Evolutionary conservation across 2,113 vertebrate genomes (phyloP).

Genomic region (Bostrychus sinensis): DNA sequence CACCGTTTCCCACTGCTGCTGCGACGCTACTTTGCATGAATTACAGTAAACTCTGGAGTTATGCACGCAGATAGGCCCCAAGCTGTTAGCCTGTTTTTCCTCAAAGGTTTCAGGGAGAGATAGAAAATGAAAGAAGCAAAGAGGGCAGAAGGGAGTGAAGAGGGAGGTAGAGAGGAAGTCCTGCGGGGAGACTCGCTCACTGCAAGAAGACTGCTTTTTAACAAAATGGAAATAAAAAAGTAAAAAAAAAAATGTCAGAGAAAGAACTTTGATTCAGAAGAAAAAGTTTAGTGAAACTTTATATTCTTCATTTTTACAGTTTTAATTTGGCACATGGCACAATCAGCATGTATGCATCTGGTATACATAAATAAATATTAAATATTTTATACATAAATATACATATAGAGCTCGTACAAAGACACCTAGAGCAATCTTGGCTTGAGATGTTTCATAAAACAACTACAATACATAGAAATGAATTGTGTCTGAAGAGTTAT

Average conservation of each 20-base stretch:
- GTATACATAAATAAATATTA: conserved; percentile 88
- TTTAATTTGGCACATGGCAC: conserved; percentile 89
- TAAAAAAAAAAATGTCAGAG: conserved; percentile 35
- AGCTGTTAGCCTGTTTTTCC: conserved; percentile 73
- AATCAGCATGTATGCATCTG: conserved; percentile 86
- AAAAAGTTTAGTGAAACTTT: conserved; percentile 77
- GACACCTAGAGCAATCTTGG: conserved; percentile 67
- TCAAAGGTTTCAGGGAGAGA: conserved; percentile 63
- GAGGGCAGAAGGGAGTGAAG: conserved; percentile 7
- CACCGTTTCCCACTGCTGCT: conserved; percentile 61
- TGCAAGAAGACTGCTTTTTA: conserved; percentile 55
- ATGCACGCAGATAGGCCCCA: conserved; percentile 64
- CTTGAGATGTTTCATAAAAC: conserved; percentile 59
- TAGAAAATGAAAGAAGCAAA: conserved; percentile 24
- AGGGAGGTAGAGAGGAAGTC: conserved; percentile 49
- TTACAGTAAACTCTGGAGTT: conserved; percentile 71
- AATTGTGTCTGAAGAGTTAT: conserved; percentile 52
- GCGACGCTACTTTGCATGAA: conserved; percentile 71
- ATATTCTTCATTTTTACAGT: conserved; percentile 81
- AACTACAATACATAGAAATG: conserved; percentile 53
- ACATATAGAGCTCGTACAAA: conserved; percentile 85
- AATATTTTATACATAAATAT: conserved; percentile 87
- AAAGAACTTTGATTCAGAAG: conserved; percentile 62
- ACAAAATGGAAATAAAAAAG: conserved; percentile 60
- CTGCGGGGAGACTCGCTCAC: conserved; percentile 55